Conservation (phyloP, 2,888 invertebrate genomes). For the Erebia aethiops region DNA sequence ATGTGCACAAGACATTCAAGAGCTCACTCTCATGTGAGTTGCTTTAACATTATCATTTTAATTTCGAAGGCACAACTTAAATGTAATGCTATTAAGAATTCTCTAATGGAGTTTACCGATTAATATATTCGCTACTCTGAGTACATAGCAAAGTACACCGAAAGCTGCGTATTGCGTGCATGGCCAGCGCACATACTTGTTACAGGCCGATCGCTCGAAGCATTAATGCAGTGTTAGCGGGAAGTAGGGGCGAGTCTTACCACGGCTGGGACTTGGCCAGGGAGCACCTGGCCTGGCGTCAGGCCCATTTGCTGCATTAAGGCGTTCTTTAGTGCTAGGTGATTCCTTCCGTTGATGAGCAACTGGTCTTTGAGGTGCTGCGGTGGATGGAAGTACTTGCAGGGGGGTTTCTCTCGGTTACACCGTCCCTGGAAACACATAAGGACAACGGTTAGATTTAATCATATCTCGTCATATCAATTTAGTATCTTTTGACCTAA, state of each 20-base stretch:
- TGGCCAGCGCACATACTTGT: slow-evolving; percentile 55
- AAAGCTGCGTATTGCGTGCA: slow-evolving; percentile 80
- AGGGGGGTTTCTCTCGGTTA: slow-evolving; percentile 99
- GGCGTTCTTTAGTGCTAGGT: slow-evolving; percentile 99
- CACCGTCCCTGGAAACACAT: slow-evolving; percentile 94
- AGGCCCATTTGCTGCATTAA: slow-evolving; percentile 98
- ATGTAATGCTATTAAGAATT: slow-evolving; percentile 50
- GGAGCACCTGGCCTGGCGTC: slow-evolving; percentile 95
- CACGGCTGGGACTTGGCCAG: slow-evolving; percentile 96
- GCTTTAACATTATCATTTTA: not conserved
- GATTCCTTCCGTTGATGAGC: slow-evolving; percentile 99
- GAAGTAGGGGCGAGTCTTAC: slow-evolving; percentile 83
- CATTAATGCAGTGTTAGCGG: slow-evolving; percentile 46
- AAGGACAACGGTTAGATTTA: slow-evolving; percentile 11
- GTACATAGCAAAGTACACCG: slow-evolving; percentile 73
- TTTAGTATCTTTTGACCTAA: not conserved
- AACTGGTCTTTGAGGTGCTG: slow-evolving; percentile 99
- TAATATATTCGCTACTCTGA: slow-evolving; percentile 28
- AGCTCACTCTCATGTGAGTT: not conserved
- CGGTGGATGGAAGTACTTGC: slow-evolving; percentile 99
- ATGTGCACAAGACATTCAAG: not conserved
- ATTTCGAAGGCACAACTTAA: slow-evolving; percentile 68
- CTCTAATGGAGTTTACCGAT: slow-evolving; percentile 56
- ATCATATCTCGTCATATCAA: not conserved
- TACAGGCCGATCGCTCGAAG: slow-evolving; percentile 78